These are phyloP conservation scores for Dyspetes luteomarginatus DNA, from an alignment of 2,888 invertebrate species.

Conservation along the genomic window DNA sequence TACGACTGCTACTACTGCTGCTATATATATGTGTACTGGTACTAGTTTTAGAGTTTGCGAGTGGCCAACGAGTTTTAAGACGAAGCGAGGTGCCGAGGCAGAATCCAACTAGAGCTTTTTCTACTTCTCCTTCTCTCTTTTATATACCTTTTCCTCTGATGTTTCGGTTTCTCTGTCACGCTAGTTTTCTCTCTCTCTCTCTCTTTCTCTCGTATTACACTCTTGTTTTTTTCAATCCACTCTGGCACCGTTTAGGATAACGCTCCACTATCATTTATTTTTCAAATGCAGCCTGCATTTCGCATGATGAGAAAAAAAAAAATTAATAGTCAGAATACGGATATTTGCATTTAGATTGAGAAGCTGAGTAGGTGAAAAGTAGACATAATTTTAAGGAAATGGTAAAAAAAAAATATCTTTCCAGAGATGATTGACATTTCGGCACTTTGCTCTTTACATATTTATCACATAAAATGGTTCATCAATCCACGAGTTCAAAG, in stretches of 20 bases:
- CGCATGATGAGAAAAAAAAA: background rate
- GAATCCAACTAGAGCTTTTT: conserved; percentile 52
- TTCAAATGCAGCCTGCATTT: background rate
- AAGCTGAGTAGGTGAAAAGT: background rate
- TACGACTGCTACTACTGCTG: conserved; percentile 3
- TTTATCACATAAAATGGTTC: no score
- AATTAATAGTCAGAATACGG: background rate
- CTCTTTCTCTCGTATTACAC: conserved; percentile 4
- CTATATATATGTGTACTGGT: conserved; percentile 7
- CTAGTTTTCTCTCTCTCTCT: background rate
- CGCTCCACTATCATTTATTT: background rate
- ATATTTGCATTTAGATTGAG: background rate
- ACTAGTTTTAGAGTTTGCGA: conserved; percentile 37
- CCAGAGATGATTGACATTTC: background rate
- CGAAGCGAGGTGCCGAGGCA: conserved; percentile 41
- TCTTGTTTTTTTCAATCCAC: background rate
- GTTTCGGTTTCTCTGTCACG: conserved; percentile 16
- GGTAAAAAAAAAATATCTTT: background rate
- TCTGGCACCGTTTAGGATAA: background rate
- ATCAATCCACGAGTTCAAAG: no score
- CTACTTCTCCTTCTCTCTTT: background rate
- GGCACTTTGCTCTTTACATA: no score
- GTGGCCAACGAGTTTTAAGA: conserved; percentile 59
- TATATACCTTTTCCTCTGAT: conserved; percentile 14
- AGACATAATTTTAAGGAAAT: background rate